These are phyloP conservation scores for Anadara kagoshimensis DNA, from an alignment of 1,140 invertebrate genomes.

Conservation along the genomic window DNA sequence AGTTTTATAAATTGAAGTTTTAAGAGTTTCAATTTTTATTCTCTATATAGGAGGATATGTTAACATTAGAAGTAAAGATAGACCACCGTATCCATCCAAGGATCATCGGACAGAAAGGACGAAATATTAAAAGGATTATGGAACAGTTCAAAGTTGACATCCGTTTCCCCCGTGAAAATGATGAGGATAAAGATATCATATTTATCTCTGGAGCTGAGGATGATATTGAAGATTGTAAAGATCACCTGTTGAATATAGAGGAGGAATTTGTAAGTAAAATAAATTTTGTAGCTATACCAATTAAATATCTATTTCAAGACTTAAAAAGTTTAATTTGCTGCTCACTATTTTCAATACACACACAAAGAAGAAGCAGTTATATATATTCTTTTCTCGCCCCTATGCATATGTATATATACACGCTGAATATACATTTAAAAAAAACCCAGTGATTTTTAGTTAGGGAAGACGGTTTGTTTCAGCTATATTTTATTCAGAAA, in stretches of 20 bases:
- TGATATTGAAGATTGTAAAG: slow-evolving; percentile 90
- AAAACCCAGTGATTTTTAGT: too few relatives aligned
- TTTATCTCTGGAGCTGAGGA: slow-evolving; percentile 91
- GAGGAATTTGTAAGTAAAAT: slow-evolving; percentile 82
- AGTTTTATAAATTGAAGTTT: not conserved
- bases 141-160: slow-evolving; percentile 87
- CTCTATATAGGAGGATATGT: slow-evolving; percentile 82
- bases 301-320: too few relatives aligned
- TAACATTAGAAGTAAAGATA: slow-evolving; percentile 71
- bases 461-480: too few relatives aligned
- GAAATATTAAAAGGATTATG: slow-evolving; percentile 92
- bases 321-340: too few relatives aligned
- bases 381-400: not conserved
- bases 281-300: too few relatives aligned
- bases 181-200: slow-evolving; percentile 89
- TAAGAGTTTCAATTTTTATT: not conserved
- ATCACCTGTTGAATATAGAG: slow-evolving; percentile 90
- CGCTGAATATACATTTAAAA: not conserved
- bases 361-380: not conserved
- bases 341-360: not conserved
- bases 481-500: too few relatives aligned
- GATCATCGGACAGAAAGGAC: slow-evolving; percentile 90
- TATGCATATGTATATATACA: not conserved
- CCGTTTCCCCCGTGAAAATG: slow-evolving; percentile 85
- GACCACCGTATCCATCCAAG: slow-evolving; percentile 87